Conservation (phyloP, 2,888 invertebrate genomes). For the Acanthococcus lagerstroemiae region DNA sequence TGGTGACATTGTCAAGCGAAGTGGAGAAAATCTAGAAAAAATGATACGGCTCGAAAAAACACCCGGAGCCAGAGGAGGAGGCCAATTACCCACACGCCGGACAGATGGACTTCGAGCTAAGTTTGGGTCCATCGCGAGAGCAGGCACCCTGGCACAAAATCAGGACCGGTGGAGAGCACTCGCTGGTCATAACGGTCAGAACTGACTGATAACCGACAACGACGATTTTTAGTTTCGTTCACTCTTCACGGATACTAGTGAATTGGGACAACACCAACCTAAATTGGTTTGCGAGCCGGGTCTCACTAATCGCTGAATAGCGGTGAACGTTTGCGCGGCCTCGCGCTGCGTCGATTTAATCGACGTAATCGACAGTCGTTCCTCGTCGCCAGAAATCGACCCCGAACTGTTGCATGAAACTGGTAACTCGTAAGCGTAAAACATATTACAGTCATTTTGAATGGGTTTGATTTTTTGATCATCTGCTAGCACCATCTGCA, state of each 20-base stretch:
- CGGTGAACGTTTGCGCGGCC: conserved; percentile 41
- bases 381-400: conserved; percentile 37
- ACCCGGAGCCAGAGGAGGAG: too few relatives aligned
- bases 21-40: too few relatives aligned
- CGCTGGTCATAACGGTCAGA: too few relatives aligned
- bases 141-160: too few relatives aligned
- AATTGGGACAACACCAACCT: conserved; percentile 3
- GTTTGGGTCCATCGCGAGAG: too few relatives aligned
- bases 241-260: background rate
- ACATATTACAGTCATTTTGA: conserved; percentile 34
- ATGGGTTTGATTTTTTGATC: conserved; percentile 42
- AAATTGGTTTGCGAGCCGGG: conserved; percentile 32
- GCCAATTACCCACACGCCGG: too few relatives aligned
- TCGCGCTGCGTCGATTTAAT: conserved; percentile 38
- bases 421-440: conserved; percentile 62
- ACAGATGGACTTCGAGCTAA: too few relatives aligned
- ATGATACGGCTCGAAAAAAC: too few relatives aligned
- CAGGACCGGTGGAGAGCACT: too few relatives aligned
- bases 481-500: conserved; percentile 44
- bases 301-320: conserved; percentile 41
- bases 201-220: too few relatives aligned
- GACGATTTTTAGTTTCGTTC: too few relatives aligned
- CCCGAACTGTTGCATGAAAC: conserved; percentile 37
- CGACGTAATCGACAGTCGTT: conserved; percentile 37
- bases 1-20: too few relatives aligned